Base-by-base conservation (phyloP, 2,113 vertebrate species). In the Tragelaphus scriptus region DNA sequence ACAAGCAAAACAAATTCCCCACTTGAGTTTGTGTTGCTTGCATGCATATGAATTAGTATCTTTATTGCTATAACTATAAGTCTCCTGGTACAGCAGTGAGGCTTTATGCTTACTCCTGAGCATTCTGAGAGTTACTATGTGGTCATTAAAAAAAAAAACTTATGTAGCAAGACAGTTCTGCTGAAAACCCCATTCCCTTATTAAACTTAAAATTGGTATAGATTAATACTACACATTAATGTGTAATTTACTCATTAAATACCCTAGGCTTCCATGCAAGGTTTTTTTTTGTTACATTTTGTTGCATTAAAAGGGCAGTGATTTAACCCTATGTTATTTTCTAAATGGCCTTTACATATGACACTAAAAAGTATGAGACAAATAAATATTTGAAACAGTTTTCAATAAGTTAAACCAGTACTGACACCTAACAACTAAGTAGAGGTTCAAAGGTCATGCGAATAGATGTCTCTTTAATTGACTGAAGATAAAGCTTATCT, bases 1-100 rank as follows among this genome's bases (percentile, higher is more conserved):
- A 95, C 59, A 95, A 97, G n/a, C 58, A 96, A 98, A 98, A 96
- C 30, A 47, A 97, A 85, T 94, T 98, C 85, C 86, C 85, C 95
- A 49, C 94, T 25, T 87, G 90, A 95, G 71, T 90, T 16, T 95
- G 87, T 75, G 95, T 68, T 94, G 86, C 65, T 98, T 94, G 47
- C 95, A 97, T 98, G 96, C 91, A 81, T 85, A 80, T 81, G 58
- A 93, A 36, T 95, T 47, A 61, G 49, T 44, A 84, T 87, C 47
- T 68, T 63, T 94, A 40, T 93, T 97, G 85, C 1, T 98, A 77
- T 47, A 91, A 97, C 71, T 79, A 51, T 55, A 94, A 86, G 84
- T 80, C 40, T 97, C 88, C 58, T 89, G 63, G 71, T 95, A 90
- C 3, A 94, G 80, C 59, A 96, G 1, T 23, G 96, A 93, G 44